Conservation (phyloP, 2,113 vertebrate species). For the Numida meleagris region DNA sequence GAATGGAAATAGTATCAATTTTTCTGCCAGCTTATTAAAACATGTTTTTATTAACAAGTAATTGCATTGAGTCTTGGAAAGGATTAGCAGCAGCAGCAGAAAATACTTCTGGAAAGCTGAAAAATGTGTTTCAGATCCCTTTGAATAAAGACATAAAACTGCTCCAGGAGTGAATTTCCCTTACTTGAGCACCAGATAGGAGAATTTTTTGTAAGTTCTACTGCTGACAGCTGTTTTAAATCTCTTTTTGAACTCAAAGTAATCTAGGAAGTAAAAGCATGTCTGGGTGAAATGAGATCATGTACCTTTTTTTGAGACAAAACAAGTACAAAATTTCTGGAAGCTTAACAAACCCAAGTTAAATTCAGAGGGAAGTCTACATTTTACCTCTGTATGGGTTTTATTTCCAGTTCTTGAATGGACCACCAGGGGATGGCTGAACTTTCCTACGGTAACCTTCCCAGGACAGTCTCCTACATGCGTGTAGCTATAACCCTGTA, state of each 20-base stretch:
- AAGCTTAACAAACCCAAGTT: not conserved
- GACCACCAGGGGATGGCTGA: not conserved
- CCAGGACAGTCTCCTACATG: not conserved
- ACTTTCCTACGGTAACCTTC: not conserved
- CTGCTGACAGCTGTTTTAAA: not conserved
- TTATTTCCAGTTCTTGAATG: not conserved
- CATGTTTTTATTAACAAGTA: slow-evolving; percentile 75
- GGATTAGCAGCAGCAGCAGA: slow-evolving; percentile 40
- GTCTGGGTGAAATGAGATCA: not conserved
- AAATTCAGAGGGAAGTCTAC: not conserved
- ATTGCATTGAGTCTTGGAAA: slow-evolving; percentile 65
- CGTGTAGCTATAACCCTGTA: not conserved
- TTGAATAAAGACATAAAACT: slow-evolving; percentile 60
- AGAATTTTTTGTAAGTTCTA: not conserved
- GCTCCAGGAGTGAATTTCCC: slow-evolving; percentile 5
- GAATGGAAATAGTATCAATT: slow-evolving; percentile 68
- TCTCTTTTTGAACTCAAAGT: slow-evolving; percentile 4
- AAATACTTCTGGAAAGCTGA: slow-evolving; percentile 54
- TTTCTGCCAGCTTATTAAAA: slow-evolving; percentile 71
- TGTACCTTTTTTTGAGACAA: not conserved
- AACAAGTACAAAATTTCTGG: not conserved
- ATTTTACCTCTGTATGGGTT: not conserved
- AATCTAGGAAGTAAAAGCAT: not conserved
- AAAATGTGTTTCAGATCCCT: slow-evolving; percentile 46
- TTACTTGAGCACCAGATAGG: not conserved